Conservation (phyloP, 1,140 invertebrate genomes). For the Eriocheir sinensis region DNA sequence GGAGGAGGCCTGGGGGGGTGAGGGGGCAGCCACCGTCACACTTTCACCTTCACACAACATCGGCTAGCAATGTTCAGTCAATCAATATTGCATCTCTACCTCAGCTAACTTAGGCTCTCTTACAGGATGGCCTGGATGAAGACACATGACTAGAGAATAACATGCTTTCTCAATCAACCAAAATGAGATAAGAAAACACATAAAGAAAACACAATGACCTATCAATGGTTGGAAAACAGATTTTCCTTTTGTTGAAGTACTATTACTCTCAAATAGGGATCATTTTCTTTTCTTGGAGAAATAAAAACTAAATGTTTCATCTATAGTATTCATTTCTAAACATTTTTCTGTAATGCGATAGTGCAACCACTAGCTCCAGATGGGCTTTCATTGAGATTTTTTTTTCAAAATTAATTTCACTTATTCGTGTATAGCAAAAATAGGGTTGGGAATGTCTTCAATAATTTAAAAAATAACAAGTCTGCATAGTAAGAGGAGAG, state of each 20-base stretch:
- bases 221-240: not conserved
- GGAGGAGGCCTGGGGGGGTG: conserved; percentile 24
- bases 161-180: not conserved
- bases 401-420: too few species aligned
- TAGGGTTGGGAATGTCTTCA: not conserved
- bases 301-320: not conserved
- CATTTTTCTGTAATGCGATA: not conserved
- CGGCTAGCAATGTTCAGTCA: conserved; percentile 28
- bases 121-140: not conserved
- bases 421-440: not conserved
- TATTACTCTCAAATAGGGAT: too few species aligned
- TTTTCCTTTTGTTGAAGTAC: too few species aligned
- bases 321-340: too few species aligned
- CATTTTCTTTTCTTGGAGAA: not conserved
- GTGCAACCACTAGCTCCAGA: not conserved
- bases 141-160: not conserved
- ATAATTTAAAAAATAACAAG: too few species aligned
- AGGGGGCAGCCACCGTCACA: conserved; percentile 2
- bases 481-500: too few species aligned
- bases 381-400: not conserved
- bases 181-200: not conserved
- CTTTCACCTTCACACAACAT: not conserved
- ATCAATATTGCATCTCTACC: conserved; percentile 9
- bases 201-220: not conserved
- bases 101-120: not conserved